Base-by-base conservation (phyloP, 2,797 vertebrate genomes). In the Brachyalestes nurse region DNA sequence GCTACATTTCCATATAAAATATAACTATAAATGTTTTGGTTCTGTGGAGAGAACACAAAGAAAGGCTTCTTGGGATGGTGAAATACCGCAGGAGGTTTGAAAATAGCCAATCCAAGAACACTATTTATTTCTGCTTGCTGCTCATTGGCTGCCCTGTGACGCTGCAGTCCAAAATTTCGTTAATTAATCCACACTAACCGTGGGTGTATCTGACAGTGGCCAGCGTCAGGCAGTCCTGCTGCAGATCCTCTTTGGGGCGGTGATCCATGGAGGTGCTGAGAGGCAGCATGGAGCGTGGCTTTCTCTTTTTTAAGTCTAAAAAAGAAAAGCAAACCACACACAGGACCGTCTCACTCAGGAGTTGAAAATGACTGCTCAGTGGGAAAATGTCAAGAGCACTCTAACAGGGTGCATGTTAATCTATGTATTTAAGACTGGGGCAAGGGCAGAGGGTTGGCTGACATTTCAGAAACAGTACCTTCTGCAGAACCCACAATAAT, bases 201-300 rank as follows among this genome's bases (percentile, higher is more conserved):
- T 72, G 61, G 9, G 82, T 55, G 85, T 95, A 93, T 58, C 78
- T 90, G 82, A 94, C 85, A 0, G 92, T 65, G 12, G 97, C 97
- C 77, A 99, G 91, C 4, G 88, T 94, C 85, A 99, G 34, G 80
- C 97, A 98, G 91, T 99, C 98, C 75, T 95, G 94, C 86, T 97
- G 95, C 79, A 97, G 94, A 58, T 97, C 96, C 2, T 99, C 97
- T 92, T 96, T 97, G 74, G 97, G 93, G 62, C 96, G 93, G 64
- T 99, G 97, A 90, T 99, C 97, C 95, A 97, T 96, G 88, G 93
- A 92, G 0, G 96, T 96, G 57, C 96, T 98, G 87, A 99, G 72
- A 0, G 97, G 97, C 47, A 99, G 92, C 88, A 97, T 91, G 77
- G 97, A 97, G 66, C 97, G 96, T 81, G 95, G 90, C 85, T 98